Evolutionary conservation across 2,888 invertebrate genomes (phyloP).

Genomic region (Melieria crassipennis): DNA sequence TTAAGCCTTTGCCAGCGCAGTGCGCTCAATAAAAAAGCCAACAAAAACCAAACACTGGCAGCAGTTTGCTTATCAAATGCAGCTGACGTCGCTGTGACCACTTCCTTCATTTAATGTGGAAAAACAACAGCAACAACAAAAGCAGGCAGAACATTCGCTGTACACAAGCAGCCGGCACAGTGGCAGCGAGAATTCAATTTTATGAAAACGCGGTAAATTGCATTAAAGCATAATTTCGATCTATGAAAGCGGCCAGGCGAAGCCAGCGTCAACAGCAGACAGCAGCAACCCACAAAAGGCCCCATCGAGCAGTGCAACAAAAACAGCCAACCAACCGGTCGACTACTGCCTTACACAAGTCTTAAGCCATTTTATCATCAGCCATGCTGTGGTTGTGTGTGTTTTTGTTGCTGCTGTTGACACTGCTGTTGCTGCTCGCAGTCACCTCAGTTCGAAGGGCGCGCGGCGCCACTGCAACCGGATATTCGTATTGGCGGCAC

Average conservation of each 20-base stretch:
- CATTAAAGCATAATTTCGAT: slow-evolving; percentile 52
- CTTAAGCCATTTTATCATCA: slow-evolving; percentile 3
- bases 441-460: too few species aligned
- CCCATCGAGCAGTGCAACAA: neutral
- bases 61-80: too few species aligned
- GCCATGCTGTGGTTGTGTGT: neutral
- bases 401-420: slow-evolving; percentile 1
- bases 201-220: slow-evolving; percentile 39
- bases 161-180: neutral
- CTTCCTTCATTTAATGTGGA: neutral
- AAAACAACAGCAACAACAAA: neutral
- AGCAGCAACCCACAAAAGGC: neutral
- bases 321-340: too few species aligned
- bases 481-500: slow-evolving; percentile 17
- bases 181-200: slow-evolving; percentile 50
- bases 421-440: too few species aligned
- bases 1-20: neutral
- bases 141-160: too few species aligned
- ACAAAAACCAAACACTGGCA: too few species aligned
- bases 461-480: neutral
- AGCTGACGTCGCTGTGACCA: neutral
- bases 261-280: slow-evolving; percentile 8
- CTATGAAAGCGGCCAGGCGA: slow-evolving; percentile 14
- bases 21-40: too few species aligned
- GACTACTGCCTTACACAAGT: neutral